Conservation (phyloP, 2,797 vertebrate species). For the Mus caroli region DNA sequence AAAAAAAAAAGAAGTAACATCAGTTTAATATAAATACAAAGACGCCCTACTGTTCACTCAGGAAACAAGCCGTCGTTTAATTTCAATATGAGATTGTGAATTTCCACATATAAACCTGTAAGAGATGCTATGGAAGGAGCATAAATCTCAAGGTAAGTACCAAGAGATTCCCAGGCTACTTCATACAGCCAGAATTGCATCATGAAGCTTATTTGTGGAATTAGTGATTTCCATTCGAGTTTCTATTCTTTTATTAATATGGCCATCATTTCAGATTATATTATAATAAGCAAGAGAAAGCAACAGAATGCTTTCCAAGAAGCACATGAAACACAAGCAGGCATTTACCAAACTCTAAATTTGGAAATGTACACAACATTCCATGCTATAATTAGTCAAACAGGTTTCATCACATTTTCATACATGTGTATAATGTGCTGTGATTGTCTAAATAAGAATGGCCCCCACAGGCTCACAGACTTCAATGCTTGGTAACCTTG, state of each 20-base stretch:
- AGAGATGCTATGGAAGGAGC: not conserved
- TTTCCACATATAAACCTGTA: not conserved
- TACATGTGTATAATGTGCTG: not conserved
- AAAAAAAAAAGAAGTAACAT: not conserved
- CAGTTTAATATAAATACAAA: conserved; percentile 26
- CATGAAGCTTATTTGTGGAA: not conserved
- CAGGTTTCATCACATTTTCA: not conserved
- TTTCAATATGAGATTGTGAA: not conserved
- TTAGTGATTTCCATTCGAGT: not conserved
- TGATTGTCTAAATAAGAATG: not conserved
- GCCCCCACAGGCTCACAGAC: not conserved
- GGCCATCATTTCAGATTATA: not conserved
- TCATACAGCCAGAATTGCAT: not conserved
- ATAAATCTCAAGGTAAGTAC: conserved; percentile 12
- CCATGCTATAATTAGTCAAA: not conserved
- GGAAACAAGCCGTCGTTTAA: conserved; percentile 10
- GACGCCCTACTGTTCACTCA: not conserved
- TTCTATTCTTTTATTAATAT: not conserved
- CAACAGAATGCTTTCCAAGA: not conserved
- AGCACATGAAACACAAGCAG: not conserved
- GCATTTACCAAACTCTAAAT: conserved; percentile 2
- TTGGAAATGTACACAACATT: not conserved
- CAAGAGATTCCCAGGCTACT: not conserved
- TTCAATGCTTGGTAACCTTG: not conserved
- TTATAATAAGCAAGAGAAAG: not conserved